These are phyloP conservation scores for Drosophila watanabei DNA, from an alignment of 1,140 invertebrate genomes.

Conservation along the genomic window DNA sequence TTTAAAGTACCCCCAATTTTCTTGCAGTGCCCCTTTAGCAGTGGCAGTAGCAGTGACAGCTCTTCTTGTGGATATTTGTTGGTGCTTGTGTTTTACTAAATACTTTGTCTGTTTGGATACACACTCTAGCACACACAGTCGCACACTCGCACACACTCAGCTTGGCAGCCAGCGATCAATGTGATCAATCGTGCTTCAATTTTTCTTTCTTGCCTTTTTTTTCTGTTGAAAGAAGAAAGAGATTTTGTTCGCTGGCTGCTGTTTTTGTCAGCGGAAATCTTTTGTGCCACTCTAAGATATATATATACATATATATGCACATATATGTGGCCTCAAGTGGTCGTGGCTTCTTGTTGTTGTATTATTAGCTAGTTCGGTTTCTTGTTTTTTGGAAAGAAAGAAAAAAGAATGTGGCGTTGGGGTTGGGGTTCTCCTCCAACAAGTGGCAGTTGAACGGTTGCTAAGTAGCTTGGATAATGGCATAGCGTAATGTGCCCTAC, in stretches of 20 bases:
- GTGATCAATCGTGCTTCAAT: slow-evolving; percentile 82
- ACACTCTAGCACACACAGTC: slow-evolving; percentile 6
- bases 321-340: slow-evolving; percentile 65
- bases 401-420: slow-evolving; percentile 28
- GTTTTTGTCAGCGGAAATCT: slow-evolving; percentile 78
- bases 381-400: slow-evolving; percentile 19
- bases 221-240: slow-evolving; percentile 36
- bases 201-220: slow-evolving; percentile 54
- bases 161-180: slow-evolving; percentile 71
- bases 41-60: slow-evolving; percentile 41
- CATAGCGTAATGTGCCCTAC: slow-evolving; percentile 61
- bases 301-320: slow-evolving; percentile 6
- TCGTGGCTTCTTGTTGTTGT: slow-evolving; percentile 57
- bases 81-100: slow-evolving; percentile 74
- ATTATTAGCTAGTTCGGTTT: slow-evolving; percentile 79
- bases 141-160: slow-evolving; percentile 28
- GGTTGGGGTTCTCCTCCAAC: slow-evolving; percentile 51
- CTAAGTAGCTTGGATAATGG: slow-evolving; percentile 81
- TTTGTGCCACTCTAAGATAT: slow-evolving; percentile 51
- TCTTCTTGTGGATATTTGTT: slow-evolving; percentile 65
- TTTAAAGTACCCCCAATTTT: neutral
- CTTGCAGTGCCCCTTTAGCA: neutral
- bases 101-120: slow-evolving; percentile 68
- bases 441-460: slow-evolving; percentile 79
- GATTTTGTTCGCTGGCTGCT: slow-evolving; percentile 28